Conservation (phyloP, 2,888 invertebrate species). For the Conops quadrifasciatus region DNA sequence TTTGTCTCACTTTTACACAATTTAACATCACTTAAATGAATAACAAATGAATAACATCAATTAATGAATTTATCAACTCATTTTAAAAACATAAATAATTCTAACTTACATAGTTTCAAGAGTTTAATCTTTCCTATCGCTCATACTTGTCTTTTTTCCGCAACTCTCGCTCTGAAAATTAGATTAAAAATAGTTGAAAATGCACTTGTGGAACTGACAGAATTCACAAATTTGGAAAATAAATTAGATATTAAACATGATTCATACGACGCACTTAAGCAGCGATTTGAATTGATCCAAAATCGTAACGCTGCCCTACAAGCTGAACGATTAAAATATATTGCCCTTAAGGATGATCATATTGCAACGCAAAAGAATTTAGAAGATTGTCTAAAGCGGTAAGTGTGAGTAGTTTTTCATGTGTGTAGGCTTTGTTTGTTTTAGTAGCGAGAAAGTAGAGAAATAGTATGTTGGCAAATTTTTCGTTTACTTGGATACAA, state of each 20-base stretch:
- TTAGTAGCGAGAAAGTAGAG: too few relatives aligned
- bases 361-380: constrained; percentile 35
- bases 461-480: too few relatives aligned
- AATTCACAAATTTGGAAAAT: constrained; percentile 71
- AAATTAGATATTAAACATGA: constrained; percentile 60
- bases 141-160: not conserved
- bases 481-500: too few relatives aligned
- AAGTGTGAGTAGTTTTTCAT: constrained; percentile 38
- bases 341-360: constrained; percentile 40
- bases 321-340: constrained; percentile 44
- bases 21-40: too few relatives aligned
- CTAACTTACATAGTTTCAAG: too few relatives aligned
- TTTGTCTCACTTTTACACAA: too few relatives aligned
- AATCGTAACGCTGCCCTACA: constrained; percentile 46
- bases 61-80: too few relatives aligned
- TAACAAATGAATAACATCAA: too few relatives aligned
- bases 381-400: constrained; percentile 46
- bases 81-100: too few relatives aligned
- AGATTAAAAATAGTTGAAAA: constrained; percentile 67
- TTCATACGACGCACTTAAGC: constrained; percentile 46
- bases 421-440: too few relatives aligned
- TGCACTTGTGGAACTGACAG: constrained; percentile 68
- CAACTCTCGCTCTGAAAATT: constrained; percentile 42
- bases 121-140: too few relatives aligned
- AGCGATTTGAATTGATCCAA: constrained; percentile 45